Evolutionary conservation across 2,113 vertebrate species (phyloP), one percentile per base, ranked within the genome.

Genomic region (Vireo altiloquus): DNA sequence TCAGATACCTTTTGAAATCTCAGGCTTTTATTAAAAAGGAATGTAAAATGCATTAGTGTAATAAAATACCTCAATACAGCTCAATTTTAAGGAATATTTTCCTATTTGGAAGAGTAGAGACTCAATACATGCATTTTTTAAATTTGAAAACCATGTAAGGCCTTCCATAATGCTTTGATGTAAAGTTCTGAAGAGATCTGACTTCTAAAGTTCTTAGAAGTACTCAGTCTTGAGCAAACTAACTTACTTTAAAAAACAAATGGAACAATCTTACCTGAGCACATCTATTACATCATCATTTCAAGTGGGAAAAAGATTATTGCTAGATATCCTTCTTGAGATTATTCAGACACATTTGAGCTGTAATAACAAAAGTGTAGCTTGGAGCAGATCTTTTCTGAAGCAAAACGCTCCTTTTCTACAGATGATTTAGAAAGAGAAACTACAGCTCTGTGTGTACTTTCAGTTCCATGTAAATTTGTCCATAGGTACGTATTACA

Each of bases 401-500:
- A 86, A 76, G 52, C 40, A 30, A 17, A 74, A 20, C 3, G 3
- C 23, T 90, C 44, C 61, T 87, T 92, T 96, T 37, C 83, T 80
- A 78, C 47, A 72, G 59, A 61, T 37, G 53, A 66, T 92, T 85
- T 89, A 63, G 86, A 60, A 88, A 53, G 87, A 93, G 84, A 60
- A 95, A 14, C 71, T 49, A 10, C 81, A n/a, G 53, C 65, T 95
- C 88, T 95, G 52, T 88, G 37, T 97, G 77, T 94, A 17, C 91
- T 94, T 97, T 96, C 84, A 94, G 63, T 87, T 95, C 92, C 61
- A 65, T 95, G 82, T 94, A 22, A 60, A 81, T 94, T 79, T 97
- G 63, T 95, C 94, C 95, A 89, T 79, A 92, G 95, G 93, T 68
- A 68, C 40, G 5, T 94, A 81, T 98, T 95, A 98, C 96, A 96